phyloP scores from a whole-genome alignment of 2,113 vertebrate species.

The Tympanuchus pallidicinctus region DNA sequence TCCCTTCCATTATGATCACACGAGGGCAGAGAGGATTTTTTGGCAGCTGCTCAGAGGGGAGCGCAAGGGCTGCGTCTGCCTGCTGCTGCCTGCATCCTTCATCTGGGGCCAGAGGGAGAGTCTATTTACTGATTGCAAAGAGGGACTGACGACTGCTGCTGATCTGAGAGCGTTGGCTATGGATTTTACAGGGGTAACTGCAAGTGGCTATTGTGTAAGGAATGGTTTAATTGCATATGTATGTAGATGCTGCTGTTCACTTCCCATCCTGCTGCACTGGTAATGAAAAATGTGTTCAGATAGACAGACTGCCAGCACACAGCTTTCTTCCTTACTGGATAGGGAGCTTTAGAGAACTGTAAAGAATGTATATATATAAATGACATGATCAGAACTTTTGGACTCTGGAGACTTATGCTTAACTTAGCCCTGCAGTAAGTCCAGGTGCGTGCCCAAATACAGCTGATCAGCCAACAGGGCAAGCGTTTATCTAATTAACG shows the following conservation, averaged over 20 bases:
- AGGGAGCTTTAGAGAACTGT: background rate
- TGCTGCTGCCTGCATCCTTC: background rate
- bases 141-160: background rate
- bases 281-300: slow-evolving; percentile 16
- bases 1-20: background rate
- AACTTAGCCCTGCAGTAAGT: background rate
- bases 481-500: background rate
- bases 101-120: background rate
- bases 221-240: slow-evolving; percentile 16
- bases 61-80: background rate
- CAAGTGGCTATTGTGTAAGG: background rate
- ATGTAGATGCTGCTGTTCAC: background rate
- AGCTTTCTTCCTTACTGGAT: background rate
- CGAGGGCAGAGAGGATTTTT: background rate
- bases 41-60: background rate
- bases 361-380: background rate
- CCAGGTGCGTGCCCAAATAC: background rate
- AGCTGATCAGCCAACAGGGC: background rate
- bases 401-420: background rate
- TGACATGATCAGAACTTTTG: background rate
- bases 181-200: slow-evolving; percentile 18
- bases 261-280: background rate
- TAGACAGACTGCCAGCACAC: background rate
- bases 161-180: background rate
- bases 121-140: slow-evolving; percentile 2